phyloP scores from a whole-genome alignment of 2,113 vertebrate genomes.

The Microcebus jonahi region DNA sequence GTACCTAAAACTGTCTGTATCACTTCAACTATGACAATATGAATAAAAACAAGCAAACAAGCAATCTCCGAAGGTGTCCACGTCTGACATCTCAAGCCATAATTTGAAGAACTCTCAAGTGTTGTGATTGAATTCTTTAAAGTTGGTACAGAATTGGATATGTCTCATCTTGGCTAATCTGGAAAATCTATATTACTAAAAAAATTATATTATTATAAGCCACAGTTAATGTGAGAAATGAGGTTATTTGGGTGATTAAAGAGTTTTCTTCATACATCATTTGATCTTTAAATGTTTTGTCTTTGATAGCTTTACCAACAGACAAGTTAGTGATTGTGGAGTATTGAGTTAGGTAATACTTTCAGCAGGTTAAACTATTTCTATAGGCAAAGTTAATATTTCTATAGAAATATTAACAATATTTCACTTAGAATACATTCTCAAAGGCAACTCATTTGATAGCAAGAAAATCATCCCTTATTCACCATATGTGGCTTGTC shows the following conservation, averaged over 20 bases:
- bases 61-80: background rate
- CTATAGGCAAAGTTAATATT: background rate
- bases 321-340: background rate
- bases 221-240: background rate
- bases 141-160: background rate
- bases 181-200: slow-evolving; percentile 11
- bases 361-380: background rate
- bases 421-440: slow-evolving; percentile 26
- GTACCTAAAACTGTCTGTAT: background rate
- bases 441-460: background rate
- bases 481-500: background rate
- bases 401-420: background rate
- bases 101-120: slow-evolving; percentile 16
- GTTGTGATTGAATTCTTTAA: background rate
- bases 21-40: background rate
- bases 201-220: background rate
- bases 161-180: background rate
- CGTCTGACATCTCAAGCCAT: background rate
- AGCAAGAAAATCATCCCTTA: background rate
- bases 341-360: background rate
- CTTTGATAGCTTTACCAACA: background rate
- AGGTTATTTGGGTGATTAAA: background rate
- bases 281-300: slow-evolving; percentile 12
- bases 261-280: background rate
- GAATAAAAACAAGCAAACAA: slow-evolving; percentile 17